These are phyloP conservation scores for Agrotis segetum DNA, from an alignment of 2,888 invertebrate genomes.

Conservation along the genomic window DNA sequence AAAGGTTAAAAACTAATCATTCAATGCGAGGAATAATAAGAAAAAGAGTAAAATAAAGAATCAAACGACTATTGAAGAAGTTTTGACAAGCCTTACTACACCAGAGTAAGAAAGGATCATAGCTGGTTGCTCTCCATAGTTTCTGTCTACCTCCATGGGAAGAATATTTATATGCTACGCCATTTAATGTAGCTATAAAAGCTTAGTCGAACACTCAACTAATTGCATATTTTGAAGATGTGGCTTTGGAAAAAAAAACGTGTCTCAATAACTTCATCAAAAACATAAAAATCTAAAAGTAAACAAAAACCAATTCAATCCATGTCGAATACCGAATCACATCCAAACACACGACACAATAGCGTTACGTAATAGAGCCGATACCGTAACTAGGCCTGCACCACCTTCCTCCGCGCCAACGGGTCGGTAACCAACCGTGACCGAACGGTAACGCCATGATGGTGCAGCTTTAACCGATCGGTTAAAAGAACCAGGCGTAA, in stretches of 20 bases:
- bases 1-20: too few species aligned
- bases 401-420: slow-evolving; percentile 52
- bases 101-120: too few species aligned
- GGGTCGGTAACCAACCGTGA: slow-evolving; percentile 68
- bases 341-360: slow-evolving; percentile 54
- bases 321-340: slow-evolving; percentile 30
- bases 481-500: slow-evolving; percentile 14
- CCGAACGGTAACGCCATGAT: slow-evolving; percentile 58
- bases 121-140: too few species aligned
- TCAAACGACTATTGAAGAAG: too few species aligned
- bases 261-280: not conserved
- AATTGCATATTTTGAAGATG: not conserved
- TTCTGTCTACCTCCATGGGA: too few species aligned
- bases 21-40: not conserved
- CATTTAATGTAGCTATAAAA: not conserved
- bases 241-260: too few species aligned
- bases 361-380: slow-evolving; percentile 51
- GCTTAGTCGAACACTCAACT: not conserved
- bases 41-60: not conserved
- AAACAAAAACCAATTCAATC: slow-evolving; percentile 20
- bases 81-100: too few species aligned
- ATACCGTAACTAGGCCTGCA: slow-evolving; percentile 62
- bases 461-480: slow-evolving; percentile 45
- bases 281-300: not conserved
- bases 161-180: too few species aligned